Evolutionary conservation across 2,888 invertebrate species (phyloP).

Genomic region (Lochmaea crataegi): DNA sequence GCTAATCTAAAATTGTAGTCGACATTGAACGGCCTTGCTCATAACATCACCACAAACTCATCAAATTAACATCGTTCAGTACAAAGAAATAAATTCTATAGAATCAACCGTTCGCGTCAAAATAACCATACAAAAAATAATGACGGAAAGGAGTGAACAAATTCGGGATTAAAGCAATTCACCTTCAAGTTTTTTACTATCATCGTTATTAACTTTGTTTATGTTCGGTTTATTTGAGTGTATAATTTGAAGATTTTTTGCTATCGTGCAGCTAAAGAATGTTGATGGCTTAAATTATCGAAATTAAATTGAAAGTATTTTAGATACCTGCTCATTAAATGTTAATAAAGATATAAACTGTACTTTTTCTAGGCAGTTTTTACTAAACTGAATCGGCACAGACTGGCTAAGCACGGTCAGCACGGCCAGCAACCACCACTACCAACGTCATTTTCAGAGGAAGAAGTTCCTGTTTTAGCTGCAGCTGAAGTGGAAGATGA

Average conservation of each 20-base stretch:
- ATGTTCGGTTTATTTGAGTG: slow-evolving; percentile 1
- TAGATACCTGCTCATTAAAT: background rate
- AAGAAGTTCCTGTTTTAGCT: too few species aligned
- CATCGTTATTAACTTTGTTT: slow-evolving; percentile 20
- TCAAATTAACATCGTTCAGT: slow-evolving; percentile 22
- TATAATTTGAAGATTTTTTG: background rate
- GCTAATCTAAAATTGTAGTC: slow-evolving; percentile 5
- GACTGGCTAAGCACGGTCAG: too few species aligned
- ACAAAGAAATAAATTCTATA: slow-evolving; percentile 19
- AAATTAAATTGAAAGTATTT: background rate
- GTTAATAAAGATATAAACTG: background rate
- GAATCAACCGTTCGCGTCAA: slow-evolving; percentile 24
- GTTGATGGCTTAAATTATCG: background rate
- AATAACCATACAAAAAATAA: slow-evolving; percentile 13
- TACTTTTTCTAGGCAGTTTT: background rate
- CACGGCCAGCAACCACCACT: too few species aligned
- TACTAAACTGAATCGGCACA: too few species aligned
- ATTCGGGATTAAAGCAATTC: slow-evolving; percentile 21
- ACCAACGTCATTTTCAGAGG: too few species aligned
- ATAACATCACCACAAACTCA: slow-evolving; percentile 18
- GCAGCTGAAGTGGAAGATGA: too few species aligned
- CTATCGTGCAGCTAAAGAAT: background rate
- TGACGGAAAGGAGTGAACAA: slow-evolving; percentile 15
- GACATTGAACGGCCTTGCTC: slow-evolving; percentile 36
- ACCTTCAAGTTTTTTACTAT: slow-evolving; percentile 9